Percentiles rank a stretch among this genome's conserved stretches.
Evolutionary conservation across 2,888 invertebrate genomes (phyloP).

Genomic region (Dicyrtoma fusca): DNA sequence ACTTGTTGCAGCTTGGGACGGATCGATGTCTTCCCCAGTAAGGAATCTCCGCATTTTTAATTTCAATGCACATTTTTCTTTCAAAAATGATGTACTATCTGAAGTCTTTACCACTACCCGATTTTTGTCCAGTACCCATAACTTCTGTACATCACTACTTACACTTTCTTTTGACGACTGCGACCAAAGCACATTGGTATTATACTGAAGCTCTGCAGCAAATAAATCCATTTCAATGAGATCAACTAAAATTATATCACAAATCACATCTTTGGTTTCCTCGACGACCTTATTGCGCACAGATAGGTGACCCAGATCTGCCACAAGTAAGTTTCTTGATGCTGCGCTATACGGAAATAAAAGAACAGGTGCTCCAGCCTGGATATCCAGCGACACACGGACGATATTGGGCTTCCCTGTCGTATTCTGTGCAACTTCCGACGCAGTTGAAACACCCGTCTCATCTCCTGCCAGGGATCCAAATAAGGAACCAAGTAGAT

Average conservation of each 20-base stretch:
- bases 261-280: conserved; percentile 36
- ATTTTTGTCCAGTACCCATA: conserved; percentile 62
- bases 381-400: conserved; percentile 67
- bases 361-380: conserved; percentile 79
- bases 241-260: conserved; percentile 65
- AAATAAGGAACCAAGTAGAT: conserved; percentile 47
- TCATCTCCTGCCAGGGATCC: conserved; percentile 43
- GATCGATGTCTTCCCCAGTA: conserved; percentile 62
- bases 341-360: conserved; percentile 82
- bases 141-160: conserved; percentile 34
- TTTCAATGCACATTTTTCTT: conserved; percentile 78
- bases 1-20: conserved; percentile 70
- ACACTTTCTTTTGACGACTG: conserved; percentile 5
- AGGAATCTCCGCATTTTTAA: conserved; percentile 83
- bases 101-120: conserved; percentile 65
- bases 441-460: background rate
- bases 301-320: conserved; percentile 77
- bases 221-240: conserved; percentile 78
- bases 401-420: conserved; percentile 58
- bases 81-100: conserved; percentile 68
- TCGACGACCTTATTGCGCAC: conserved; percentile 73
- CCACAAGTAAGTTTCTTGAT: conserved; percentile 75
- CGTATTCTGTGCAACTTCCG: background rate
- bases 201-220: conserved; percentile 63
- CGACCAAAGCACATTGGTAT: background rate